These are phyloP conservation scores for Arge pagana DNA, from an alignment of 2,888 invertebrate species.

Conservation along the genomic window DNA sequence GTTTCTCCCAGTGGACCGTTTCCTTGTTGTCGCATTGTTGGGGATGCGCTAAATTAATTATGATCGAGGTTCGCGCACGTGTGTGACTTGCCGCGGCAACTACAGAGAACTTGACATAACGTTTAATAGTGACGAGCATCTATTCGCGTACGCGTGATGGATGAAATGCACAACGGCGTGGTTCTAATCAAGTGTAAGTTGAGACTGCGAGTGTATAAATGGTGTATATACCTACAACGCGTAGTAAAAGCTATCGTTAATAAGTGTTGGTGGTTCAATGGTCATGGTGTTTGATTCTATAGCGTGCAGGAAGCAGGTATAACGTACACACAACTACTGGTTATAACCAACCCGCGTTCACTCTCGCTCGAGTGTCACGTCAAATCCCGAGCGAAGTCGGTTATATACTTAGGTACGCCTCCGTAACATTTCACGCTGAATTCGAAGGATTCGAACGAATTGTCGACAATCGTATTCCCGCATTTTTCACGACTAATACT, in stretches of 20 bases:
- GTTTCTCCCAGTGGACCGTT: constrained; percentile 14
- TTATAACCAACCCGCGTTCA: not conserved
- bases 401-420: too few relatives aligned
- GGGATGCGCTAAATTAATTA: constrained; percentile 9
- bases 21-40: constrained; percentile 19
- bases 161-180: constrained; percentile 73
- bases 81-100: constrained; percentile 8
- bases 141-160: constrained; percentile 69
- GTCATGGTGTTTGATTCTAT: constrained; percentile 15
- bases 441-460: too few relatives aligned
- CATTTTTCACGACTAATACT: constrained; percentile 6
- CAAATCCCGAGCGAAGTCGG: too few relatives aligned
- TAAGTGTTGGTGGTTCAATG: not conserved
- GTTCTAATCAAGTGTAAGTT: constrained; percentile 76
- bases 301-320: constrained; percentile 18
- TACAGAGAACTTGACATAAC: too few relatives aligned
- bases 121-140: too few relatives aligned
- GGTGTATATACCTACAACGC: not conserved
- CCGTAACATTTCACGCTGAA: too few relatives aligned
- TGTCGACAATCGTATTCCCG: too few relatives aligned
- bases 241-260: not conserved
- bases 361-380: too few relatives aligned
- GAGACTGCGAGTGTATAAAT: not conserved
- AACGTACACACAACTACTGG: too few relatives aligned
- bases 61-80: constrained; percentile 15